These are phyloP conservation scores for Agonopterix subpropinquella DNA, from an alignment of 2,888 invertebrate species.

Conservation along the genomic window DNA sequence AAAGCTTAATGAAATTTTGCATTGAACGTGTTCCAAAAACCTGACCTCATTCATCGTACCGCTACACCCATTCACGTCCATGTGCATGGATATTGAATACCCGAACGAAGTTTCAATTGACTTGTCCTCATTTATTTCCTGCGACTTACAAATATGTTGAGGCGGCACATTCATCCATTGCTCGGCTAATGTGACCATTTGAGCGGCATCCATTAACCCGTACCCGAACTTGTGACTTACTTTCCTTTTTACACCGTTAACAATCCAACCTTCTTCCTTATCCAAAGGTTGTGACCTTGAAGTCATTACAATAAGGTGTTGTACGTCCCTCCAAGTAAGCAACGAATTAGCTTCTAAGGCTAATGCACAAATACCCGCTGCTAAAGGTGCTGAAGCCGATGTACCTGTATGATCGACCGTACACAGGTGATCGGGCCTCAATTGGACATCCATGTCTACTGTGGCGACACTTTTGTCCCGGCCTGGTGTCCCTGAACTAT, in stretches of 20 bases:
- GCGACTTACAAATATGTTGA: slow-evolving; percentile 96
- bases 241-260: slow-evolving; percentile 94
- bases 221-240: slow-evolving; percentile 99
- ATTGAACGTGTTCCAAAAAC: slow-evolving; percentile 98
- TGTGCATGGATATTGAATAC: slow-evolving; percentile 85
- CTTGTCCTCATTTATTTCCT: slow-evolving; percentile 89
- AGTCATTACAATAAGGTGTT: slow-evolving; percentile 94
- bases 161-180: slow-evolving; percentile 96
- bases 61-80: slow-evolving; percentile 94
- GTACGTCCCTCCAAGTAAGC: slow-evolving; percentile 98
- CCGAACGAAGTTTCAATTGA: slow-evolving; percentile 86
- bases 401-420: slow-evolving; percentile 95
- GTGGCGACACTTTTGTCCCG: slow-evolving; percentile 93
- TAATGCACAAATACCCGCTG: slow-evolving; percentile 95
- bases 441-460: slow-evolving; percentile 91
- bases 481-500: slow-evolving; percentile 96
- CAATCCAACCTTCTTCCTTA: slow-evolving; percentile 94
- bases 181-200: slow-evolving; percentile 93
- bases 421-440: slow-evolving; percentile 91
- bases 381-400: slow-evolving; percentile 94
- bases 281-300: slow-evolving; percentile 91
- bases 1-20: slow-evolving; percentile 93
- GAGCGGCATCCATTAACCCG: slow-evolving; percentile 98
- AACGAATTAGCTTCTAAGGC: slow-evolving; percentile 94
- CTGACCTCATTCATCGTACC: slow-evolving; percentile 91